Evolutionary conservation across 37 sponge, comb jelly and placozoan genomes (phyloP), one percentile per base, ranked within the genome.

Genomic region (Eunapius fragilis): DNA sequence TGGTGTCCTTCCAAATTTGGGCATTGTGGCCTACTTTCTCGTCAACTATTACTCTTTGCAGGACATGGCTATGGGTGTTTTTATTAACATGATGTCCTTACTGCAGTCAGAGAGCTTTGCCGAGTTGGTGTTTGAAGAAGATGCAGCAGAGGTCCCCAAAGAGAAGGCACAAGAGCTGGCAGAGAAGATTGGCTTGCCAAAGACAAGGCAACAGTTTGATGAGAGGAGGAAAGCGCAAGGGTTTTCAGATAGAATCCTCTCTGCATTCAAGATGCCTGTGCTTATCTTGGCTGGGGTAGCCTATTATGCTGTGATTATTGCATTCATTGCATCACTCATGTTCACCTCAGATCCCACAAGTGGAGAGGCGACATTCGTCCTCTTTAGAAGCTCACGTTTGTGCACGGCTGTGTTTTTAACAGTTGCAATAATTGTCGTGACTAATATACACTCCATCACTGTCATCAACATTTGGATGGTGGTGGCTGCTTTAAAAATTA

Each of bases 21-120:
- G 88, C 2, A 33, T 81, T 11, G 67, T 27, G 0, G 31, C 71
- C 0, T 88, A 70, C 77, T 88, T 88, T 74, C 37, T 81, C 14
- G 76, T 82, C 67, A 88, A 88, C 67, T 72, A 72, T 76, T 88
- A 75, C 34, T 10, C 75, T 19, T 49, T 88, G 17, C 69, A 47
- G 31, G 36, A 80, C 30, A 33, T 88, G 30, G 74, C 88, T 3
- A 45, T 76, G 35, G 81, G 70, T 2, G 10, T 88, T 2, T 88
- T 68, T 69, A 50, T 88, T 7, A 71, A 88, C 34, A 88, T 88
- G 82, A 31, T 88, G 24, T 58, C 77, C 22, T 24, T 88, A 25
- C 82, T 88, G 22, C 82, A 88, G 77, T 49, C 58, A 0, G 76
- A 81, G 37, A 73, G 69, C 48, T 81, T 88, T 81, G 76, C 88